A percentile compares a stretch with the other conserved stretches of the same genome.
Evolutionary conservation across 2,888 invertebrate genomes (phyloP).

Genomic region (Acanthopleura granulata): DNA sequence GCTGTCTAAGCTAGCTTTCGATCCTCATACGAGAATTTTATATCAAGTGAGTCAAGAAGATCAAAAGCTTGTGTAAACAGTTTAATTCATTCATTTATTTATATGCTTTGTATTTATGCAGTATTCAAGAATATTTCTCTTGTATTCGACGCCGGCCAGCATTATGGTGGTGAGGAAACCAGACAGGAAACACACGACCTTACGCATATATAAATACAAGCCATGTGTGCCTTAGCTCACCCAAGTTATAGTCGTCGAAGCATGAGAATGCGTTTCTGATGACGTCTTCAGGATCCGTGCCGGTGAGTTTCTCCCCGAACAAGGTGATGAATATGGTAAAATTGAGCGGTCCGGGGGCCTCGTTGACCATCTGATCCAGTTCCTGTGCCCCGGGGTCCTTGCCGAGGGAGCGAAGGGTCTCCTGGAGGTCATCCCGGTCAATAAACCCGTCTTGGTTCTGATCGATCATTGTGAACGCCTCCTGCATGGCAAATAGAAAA

Average conservation of each 20-base stretch:
- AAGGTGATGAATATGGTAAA: slow-evolving; percentile 69
- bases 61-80: too few relatives aligned
- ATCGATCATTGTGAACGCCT: slow-evolving; percentile 69
- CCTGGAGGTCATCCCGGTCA: slow-evolving; percentile 65
- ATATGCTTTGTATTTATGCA: too few relatives aligned
- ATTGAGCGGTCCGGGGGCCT: slow-evolving; percentile 68
- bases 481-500: slow-evolving; percentile 44
- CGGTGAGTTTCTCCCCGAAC: slow-evolving; percentile 68
- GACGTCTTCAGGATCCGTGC: slow-evolving; percentile 68
- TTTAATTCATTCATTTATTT: too few relatives aligned
- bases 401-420: slow-evolving; percentile 65
- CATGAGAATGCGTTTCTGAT: slow-evolving; percentile 67
- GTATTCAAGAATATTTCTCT: too few relatives aligned
- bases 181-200: too few relatives aligned
- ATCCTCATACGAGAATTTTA: too few relatives aligned
- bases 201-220: too few relatives aligned
- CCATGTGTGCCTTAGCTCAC: slow-evolving; percentile 29
- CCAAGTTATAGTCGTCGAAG: slow-evolving; percentile 58
- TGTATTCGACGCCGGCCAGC: too few relatives aligned
- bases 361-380: slow-evolving; percentile 64
- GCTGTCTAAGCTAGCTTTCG: too few relatives aligned
- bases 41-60: too few relatives aligned
- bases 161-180: too few relatives aligned
- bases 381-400: slow-evolving; percentile 65
- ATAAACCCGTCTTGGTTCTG: slow-evolving; percentile 68